Base-by-base conservation (phyloP, 2,113 vertebrate species). In the Cebus imitator region DNA sequence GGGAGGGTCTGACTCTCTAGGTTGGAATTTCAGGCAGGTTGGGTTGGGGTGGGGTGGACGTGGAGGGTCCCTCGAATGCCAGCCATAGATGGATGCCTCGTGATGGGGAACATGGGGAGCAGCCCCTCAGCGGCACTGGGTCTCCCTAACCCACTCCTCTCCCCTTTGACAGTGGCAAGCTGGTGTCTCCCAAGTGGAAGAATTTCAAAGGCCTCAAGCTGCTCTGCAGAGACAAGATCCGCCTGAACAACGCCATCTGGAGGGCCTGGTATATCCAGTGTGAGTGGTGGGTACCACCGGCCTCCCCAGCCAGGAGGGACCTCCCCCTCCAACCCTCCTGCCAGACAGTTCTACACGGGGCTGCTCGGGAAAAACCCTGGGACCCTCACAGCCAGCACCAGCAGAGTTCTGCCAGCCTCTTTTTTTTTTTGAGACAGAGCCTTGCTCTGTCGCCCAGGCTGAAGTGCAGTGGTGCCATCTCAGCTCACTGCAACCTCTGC, bases 141-240 rank as follows among this genome's bases (percentile, higher is more conserved):
- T 0, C 3, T 30, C 18, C 30, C 40, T 35, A 3, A 37, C 55
- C 55, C 68, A 66, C 37, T 43, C 68, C 0, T 90, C 61, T 95
- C 76, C 52, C 91, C 72, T 58, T 64, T 12, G 4, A 95, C 98
- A 99, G 99, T 90, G 99, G 99, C 94, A 99, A 99, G 96, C 98
- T 99, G 87, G 99, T 99, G 7, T 99, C 99, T 66, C 99, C 99
- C 7, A 99, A 99, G 97, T 99, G 99, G 99, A 99, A 99, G 98
- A 99, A 99, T 88, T 99, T 99, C 98, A 99, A 99, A 97, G 99
- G 99, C 8, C 99, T 99, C 98, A 98, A 99, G 81, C 96, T 99
- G 97, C 99, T 99, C 81, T 99, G 99, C 99, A 98, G 99, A 87
- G 99, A 99, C 97, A 99, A 99, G 98, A 99, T 99, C 88, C 99